Evolutionary conservation across 2,888 invertebrate species (phyloP), one percentile per base, ranked within the genome.

Genomic region (Elysia crispata): DNA sequence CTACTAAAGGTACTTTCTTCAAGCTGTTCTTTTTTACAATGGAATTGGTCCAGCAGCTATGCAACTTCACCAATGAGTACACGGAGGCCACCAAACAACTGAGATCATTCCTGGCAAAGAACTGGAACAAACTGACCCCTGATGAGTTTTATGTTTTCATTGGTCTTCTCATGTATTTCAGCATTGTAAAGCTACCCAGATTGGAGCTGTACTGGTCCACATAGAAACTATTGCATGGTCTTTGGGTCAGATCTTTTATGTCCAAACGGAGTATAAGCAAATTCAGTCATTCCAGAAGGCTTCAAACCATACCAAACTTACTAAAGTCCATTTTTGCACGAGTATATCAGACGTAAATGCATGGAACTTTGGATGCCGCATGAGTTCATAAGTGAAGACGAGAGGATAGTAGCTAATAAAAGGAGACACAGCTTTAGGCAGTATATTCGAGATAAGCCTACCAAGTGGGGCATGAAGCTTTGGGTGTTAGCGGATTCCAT

Each of bases 401-500:
- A 70, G 49, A 70, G 70, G 28, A 70, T 70, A 41, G 70, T 70
- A 11, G 33, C 31, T 3, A 70, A 70, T 41, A 70, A 70, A 23
- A 41, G 70, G 70, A 70, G 70, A 20, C 33, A 41, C 28, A 70
- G 70, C n/a, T 70, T 70, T 20, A 70, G 70, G 70, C 15, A 70
- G 3, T 41, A 3, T 20, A 41, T 70, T 5, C 30, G 25, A 1
- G 13, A 60, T 60, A 60, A 60, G 41, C 41, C 41, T 41, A 41
- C 60, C 23, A 60, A 60, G 23, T 60, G 15, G 15, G 60, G 60
- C n/a, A 60, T 60, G 70, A 70, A 70, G 41, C 18, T 70, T 23
- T 41, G 70, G 70, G 70, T 70, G 13, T 20, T 70, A 33, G 49
- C 70, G n/a, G 70, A 70, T 70, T 70, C 70, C n/a, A 31, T 41